Evolutionary conservation across 2,113 vertebrate genomes (phyloP), one percentile per base, ranked within the genome.

Genomic region (Ammospiza caudacuta): DNA sequence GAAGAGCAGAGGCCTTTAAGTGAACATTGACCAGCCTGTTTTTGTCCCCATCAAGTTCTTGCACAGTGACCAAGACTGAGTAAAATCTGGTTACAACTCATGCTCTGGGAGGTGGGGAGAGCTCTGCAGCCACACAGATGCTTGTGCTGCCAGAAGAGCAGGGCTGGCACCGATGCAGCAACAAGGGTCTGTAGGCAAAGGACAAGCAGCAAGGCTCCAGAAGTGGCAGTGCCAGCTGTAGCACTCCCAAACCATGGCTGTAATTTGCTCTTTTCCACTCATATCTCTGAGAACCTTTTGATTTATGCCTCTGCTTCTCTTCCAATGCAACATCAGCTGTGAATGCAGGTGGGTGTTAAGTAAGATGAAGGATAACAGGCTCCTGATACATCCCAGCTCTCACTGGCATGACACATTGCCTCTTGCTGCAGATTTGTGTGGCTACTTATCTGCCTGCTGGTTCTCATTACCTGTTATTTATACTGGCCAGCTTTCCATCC

Each of bases 381-480:
- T 37, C 51, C 82, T 77, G 68, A 74, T 47, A 49, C 31, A 76
- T 51, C 51, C 67, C 41, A 91, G 85, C 61, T 90, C 94, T 51
- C 1, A 5, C 35, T 77, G 86, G 33, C 64, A 80, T 55, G 83
- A 92, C 41, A 75, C 54, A 52, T n/a, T 81, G 75, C 58, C 67
- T 82, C 84, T 43, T 85, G 22, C 70, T 5, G 22, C 55, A 91
- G 82, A 92, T 91, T 87, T 75, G 44, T 91, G 74, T 3, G 15
- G 59, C 63, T 87, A 41, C 79, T 96, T 88, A 92, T 88, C 84
- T 80, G 87, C 75, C 82, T 91, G 55, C 82, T 95, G 84, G 29
- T 94, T 91, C 82, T 91, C 85, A 91, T 80, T 86, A 77, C 55
- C 66, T 85, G 59, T 74, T 95, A 91, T 83, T 95, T 95, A 95